Evolutionary conservation across 2,888 invertebrate genomes (phyloP), one percentile per base, ranked within the genome.

Genomic region (Chirona hameri): DNA sequence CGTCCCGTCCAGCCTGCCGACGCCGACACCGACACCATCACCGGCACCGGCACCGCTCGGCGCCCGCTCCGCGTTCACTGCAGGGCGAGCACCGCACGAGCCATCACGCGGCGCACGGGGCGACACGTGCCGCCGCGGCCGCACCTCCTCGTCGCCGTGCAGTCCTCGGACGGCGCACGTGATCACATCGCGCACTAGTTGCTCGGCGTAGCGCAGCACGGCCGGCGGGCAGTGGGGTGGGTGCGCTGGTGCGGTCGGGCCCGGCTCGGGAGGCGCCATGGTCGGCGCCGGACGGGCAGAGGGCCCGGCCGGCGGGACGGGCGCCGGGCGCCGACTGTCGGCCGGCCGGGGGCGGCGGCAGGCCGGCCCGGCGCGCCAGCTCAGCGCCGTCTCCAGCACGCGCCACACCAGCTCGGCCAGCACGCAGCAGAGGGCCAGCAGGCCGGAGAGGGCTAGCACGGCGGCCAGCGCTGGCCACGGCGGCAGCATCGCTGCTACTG

Each of bases 131-230:
- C 24, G 60, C 60, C 7, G 60, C 60, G 24, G 24, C 24, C 60
- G 24, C 24, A 24, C 60, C 21, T 60, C 60, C 60, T 24, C 69
- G 18, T 27, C 69, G 24, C 60, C 60, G 65, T 12, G 76, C 76
- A 76, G 76, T 4, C 76, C 76, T 18, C 46, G 46, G 21, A 76
- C 76, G 24, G 76, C 76, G 24, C 76, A 76, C 27, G 39, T 46
- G 76, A 76, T 76, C 46, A 76, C 76, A 24, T 76, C 76, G 76
- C 76, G 76, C 76, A 46, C 76, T 39, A 76, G 76, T 46, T 24
- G 39, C 24, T 76, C 76, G 39, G 76, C 76, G 76, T 76, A 76
- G 9, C 18, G 39, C 0, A 39, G 10, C 46, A 76, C 10, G 18
- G 72, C 29, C 31, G 72, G 72, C 7, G n/a, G 18, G 31, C 72